These are phyloP conservation scores for Galago senegalensis DNA, from an alignment of 2,797 vertebrate species.

Conservation along the genomic window DNA sequence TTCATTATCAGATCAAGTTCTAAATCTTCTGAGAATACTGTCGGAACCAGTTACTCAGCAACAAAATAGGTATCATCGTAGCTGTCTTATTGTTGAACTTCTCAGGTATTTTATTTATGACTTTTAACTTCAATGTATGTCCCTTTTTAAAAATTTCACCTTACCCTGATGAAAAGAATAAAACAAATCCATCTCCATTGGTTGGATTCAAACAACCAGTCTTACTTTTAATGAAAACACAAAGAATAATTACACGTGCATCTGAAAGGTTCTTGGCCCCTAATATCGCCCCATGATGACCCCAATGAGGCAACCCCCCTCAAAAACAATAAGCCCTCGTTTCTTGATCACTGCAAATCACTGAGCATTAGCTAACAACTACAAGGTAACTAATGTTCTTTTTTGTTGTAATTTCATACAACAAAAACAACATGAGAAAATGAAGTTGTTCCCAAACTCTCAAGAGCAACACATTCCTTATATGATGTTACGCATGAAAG, in stretches of 20 bases:
- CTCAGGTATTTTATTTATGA: background rate
- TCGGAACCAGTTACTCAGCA: background rate
- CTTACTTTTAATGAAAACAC: constrained; percentile 58
- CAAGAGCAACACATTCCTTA: constrained; percentile 6
- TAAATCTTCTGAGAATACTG: background rate
- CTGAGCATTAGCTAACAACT: background rate
- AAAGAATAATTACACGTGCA: background rate
- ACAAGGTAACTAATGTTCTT: constrained; percentile 18
- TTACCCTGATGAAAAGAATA: background rate
- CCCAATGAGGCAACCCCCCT: background rate
- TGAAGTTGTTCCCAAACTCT: constrained; percentile 12
- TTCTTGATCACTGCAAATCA: background rate
- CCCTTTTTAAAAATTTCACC: background rate
- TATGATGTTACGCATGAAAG: constrained; percentile 18
- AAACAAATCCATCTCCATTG: background rate
- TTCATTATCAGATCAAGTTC: background rate
- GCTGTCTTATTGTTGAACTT: background rate
- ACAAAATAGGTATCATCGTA: background rate
- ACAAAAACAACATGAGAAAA: constrained; percentile 54
- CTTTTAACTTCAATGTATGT: background rate
- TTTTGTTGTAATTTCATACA: constrained; percentile 13
- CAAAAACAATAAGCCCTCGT: background rate
- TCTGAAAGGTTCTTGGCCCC: background rate
- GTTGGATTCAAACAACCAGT: background rate
- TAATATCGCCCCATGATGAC: background rate